phyloP scores from a whole-genome alignment of 2,113 vertebrate genomes.

The Natator depressus region DNA sequence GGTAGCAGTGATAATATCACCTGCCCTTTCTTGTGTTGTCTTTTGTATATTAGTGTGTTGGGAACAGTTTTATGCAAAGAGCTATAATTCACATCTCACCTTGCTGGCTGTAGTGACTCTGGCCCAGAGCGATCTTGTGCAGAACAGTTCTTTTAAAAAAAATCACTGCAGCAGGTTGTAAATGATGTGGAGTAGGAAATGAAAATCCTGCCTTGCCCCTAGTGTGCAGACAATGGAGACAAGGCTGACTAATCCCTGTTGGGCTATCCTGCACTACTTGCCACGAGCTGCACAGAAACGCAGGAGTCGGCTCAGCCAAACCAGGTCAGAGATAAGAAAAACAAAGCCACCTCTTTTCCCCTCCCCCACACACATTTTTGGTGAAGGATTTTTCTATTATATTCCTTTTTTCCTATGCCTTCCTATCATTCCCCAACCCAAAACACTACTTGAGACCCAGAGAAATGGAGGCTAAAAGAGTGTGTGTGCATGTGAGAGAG shows the following conservation, averaged over 20 bases:
- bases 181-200: neutral
- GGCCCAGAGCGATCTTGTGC: neutral
- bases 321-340: no score
- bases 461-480: neutral
- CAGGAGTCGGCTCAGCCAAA: neutral
- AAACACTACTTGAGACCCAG: neutral
- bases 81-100: neutral
- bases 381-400: neutral
- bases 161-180: neutral
- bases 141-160: neutral
- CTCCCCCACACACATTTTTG: neutral
- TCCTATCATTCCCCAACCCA: neutral
- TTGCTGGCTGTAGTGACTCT: neutral
- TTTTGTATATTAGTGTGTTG: neutral
- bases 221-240: neutral
- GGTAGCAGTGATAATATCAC: neutral
- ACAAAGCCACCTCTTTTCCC: accelerated
- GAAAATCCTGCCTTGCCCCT: neutral
- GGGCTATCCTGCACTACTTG: accelerated
- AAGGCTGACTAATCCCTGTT: neutral
- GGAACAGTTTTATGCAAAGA: neutral
- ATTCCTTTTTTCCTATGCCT: accelerated
- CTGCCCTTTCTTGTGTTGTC: neutral
- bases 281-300: accelerated
- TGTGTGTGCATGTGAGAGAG: neutral